Evolutionary conservation across 2,113 vertebrate species (phyloP), one percentile per base, ranked within the genome.

Genomic region (Spermophilus dauricus): DNA sequence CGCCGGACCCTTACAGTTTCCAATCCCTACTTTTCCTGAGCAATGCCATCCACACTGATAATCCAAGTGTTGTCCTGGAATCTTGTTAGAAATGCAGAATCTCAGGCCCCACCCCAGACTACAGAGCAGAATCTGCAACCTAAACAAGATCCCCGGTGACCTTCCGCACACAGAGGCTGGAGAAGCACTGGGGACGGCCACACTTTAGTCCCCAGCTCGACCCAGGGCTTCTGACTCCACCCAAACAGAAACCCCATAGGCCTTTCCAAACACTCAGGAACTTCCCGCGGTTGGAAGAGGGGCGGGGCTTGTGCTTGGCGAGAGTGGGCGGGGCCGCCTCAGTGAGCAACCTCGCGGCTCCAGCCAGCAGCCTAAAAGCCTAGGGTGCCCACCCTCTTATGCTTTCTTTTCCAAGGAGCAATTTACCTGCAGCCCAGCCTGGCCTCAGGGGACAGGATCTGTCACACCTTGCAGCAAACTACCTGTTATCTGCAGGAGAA

Each of bases 261-360:
- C 30, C 76, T 72, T 48, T 80, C 37, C 63, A 30, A 39, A 39
- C 37, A 37, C 37, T 37, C 37, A 37, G 37, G 37, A 7, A 85
- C 42, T 63, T 42, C 45, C 26, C 28, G 45, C 34, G 4, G 5
- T 10, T 67, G 61, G 37, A 53, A 76, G 91, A 32, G 42, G 73
- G 34, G 45, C 67, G 20, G 42, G 80, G 51, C 20, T 65, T 4
- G 32, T 32, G 28, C 26, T 0, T 32, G 8, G 6, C 2, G 20
- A 34, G 53, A 28, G 24, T 9, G 3, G 16, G 45, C 53, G 51
- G 69, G 32, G n/a, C 45, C 56, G 26, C 12, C 53, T 24, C 63
- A 10, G 0, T 10, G 32, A n/a, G 34, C 45, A 70, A 63, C 24
- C 12, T 0, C 3, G 11, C 4, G 14, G 42, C 4, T 73, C 13